These are phyloP conservation scores for Thermophis baileyi DNA, from an alignment of 2,113 vertebrate species.

Conservation along the genomic window DNA sequence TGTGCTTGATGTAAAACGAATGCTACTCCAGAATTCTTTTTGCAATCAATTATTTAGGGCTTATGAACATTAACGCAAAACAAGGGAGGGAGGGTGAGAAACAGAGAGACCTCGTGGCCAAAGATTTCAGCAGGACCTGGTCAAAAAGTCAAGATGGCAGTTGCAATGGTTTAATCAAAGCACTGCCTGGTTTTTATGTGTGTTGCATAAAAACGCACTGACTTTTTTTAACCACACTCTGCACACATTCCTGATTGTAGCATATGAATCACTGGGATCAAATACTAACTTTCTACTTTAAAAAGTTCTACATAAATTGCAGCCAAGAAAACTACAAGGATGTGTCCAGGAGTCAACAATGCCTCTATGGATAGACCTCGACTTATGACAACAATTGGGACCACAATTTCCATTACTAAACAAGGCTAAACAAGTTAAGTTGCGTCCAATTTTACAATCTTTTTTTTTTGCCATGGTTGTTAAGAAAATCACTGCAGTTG, in stretches of 20 bases:
- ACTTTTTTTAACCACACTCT: not conserved
- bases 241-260: constrained; percentile 30
- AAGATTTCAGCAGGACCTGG: not conserved
- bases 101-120: constrained; percentile 51
- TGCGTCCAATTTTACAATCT: not conserved
- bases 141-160: not conserved
- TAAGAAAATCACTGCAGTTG: not conserved
- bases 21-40: constrained; percentile 69
- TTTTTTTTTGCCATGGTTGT: not conserved
- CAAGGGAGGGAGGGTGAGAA: constrained; percentile 47
- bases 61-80: constrained; percentile 71
- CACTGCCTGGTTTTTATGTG: not conserved
- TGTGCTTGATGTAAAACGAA: constrained; percentile 65
- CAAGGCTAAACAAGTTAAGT: not conserved
- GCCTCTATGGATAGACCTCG: not conserved
- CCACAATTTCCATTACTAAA: no score
- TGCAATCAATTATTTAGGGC: constrained; percentile 73
- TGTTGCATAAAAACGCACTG: not conserved
- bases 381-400: no score
- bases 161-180: not conserved
- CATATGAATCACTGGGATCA: constrained; percentile 47
- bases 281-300: not conserved
- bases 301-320: not conserved
- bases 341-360: not conserved
- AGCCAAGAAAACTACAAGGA: not conserved